A percentile compares a stretch with the other conserved stretches of the same genome.
Evolutionary conservation across 2,888 invertebrate species (phyloP).

Genomic region (Blastobasis adustella): DNA sequence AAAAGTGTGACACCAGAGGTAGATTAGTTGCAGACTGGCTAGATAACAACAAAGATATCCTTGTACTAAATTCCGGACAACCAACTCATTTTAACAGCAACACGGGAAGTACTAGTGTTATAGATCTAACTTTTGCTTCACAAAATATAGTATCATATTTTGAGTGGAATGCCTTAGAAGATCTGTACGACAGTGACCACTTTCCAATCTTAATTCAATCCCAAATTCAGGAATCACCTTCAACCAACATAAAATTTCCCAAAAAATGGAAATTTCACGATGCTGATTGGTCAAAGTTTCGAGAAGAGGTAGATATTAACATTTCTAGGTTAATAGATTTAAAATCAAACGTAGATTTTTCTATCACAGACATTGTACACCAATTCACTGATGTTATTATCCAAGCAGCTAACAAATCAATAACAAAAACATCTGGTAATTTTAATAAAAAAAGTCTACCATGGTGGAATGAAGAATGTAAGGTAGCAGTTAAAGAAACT

Average conservation of each 20-base stretch:
- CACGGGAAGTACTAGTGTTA: constrained; percentile 8
- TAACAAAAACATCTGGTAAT: neutral
- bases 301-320: constrained; percentile 1
- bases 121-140: constrained; percentile 12
- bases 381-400: neutral
- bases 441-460: neutral
- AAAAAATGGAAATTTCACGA: constrained; percentile 5
- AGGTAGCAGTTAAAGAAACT: constrained; percentile 2
- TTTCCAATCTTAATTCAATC: constrained; percentile 9
- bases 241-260: neutral
- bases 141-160: constrained; percentile 14
- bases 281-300: constrained; percentile 5
- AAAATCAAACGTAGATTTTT: neutral
- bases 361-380: neutral
- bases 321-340: neutral
- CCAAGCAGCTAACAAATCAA: neutral
- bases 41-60: neutral
- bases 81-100: constrained; percentile 10
- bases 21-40: constrained; percentile 8
- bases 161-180: constrained; percentile 15
- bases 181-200: constrained; percentile 14
- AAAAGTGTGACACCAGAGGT: constrained; percentile 10
- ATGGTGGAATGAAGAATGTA: constrained; percentile 6
- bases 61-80: constrained; percentile 8
- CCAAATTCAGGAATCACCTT: neutral